Percentiles rank a stretch among this genome's conserved stretches.
These are phyloP conservation scores for Gephyroberyx darwinii DNA, from an alignment of 2,797 vertebrate species.

Conservation along the genomic window DNA sequence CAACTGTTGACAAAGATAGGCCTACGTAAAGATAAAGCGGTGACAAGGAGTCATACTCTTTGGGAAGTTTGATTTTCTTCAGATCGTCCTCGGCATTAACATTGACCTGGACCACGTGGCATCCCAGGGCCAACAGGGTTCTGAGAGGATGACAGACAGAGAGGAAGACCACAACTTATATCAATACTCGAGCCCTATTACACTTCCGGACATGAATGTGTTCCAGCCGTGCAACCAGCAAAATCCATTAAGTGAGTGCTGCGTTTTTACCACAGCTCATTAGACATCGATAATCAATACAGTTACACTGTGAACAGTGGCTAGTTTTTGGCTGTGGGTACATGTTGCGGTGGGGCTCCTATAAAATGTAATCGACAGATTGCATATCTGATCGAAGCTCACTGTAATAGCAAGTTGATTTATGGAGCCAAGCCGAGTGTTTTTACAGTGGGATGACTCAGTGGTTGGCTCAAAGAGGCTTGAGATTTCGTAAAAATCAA, in stretches of 20 bases:
- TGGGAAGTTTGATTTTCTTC: conserved; percentile 96
- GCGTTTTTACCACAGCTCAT: conserved; percentile 37
- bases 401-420: conserved; percentile 17
- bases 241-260: conserved; percentile 11
- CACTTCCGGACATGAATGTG: conserved; percentile 10
- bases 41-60: conserved; percentile 86
- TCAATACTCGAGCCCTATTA: conserved; percentile 11
- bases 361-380: conserved; percentile 21
- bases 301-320: not conserved
- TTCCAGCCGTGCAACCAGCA: conserved; percentile 6
- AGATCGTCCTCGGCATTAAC: conserved; percentile 93
- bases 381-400: conserved; percentile 14
- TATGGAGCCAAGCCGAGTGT: conserved; percentile 45
- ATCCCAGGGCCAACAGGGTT: conserved; percentile 94
- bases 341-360: not conserved
- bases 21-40: not conserved
- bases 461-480: conserved; percentile 46
- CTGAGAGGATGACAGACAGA: conserved; percentile 69
- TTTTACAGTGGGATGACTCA: conserved; percentile 63
- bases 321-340: not conserved
- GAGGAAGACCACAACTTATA: not conserved
- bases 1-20: not conserved
- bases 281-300: conserved; percentile 36
- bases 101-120: conserved; percentile 92
- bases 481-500: conserved; percentile 60